Evolutionary conservation across 2,888 invertebrate genomes (phyloP).

Genomic region (Chromoteleia sp.): DNA sequence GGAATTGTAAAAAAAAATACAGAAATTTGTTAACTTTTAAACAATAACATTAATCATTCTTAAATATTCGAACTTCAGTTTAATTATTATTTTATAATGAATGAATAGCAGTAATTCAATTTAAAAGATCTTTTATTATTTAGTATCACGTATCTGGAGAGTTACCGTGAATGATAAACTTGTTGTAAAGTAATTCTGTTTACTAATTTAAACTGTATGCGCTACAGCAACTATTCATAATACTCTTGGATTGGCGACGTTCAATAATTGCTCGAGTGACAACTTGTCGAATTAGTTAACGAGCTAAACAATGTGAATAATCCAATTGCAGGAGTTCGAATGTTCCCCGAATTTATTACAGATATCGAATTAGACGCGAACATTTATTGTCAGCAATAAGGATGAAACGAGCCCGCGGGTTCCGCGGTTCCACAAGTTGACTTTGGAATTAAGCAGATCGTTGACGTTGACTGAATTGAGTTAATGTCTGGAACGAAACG

Average conservation of each 20-base stretch:
- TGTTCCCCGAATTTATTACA: slow-evolving; percentile 23
- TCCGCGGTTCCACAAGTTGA: slow-evolving; percentile 40
- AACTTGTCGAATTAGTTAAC: slow-evolving; percentile 40
- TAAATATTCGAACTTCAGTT: too few species aligned
- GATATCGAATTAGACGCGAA: slow-evolving; percentile 37
- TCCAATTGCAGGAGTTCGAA: slow-evolving; percentile 37
- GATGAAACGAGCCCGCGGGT: slow-evolving; percentile 31
- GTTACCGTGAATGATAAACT: too few species aligned
- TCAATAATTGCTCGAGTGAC: slow-evolving; percentile 26
- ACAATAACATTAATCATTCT: too few species aligned
- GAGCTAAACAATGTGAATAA: slow-evolving; percentile 36
- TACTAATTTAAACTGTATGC: not conserved
- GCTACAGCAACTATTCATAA: not conserved
- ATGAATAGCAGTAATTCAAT: too few species aligned
- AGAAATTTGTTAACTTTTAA: too few species aligned
- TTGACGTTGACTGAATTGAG: slow-evolving; percentile 58
- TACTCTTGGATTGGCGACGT: slow-evolving; percentile 4
- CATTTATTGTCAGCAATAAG: slow-evolving; percentile 44
- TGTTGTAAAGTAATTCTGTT: not conserved
- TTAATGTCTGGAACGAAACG: slow-evolving; percentile 67
- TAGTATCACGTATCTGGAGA: too few species aligned
- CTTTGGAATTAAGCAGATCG: slow-evolving; percentile 48
- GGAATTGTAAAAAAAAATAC: too few species aligned
- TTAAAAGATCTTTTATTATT: too few species aligned
- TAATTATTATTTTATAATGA: too few species aligned